Evolutionary conservation across 1,140 invertebrate species (phyloP), one percentile per base, ranked within the genome.

Genomic region (Elymnias hypermnestra): DNA sequence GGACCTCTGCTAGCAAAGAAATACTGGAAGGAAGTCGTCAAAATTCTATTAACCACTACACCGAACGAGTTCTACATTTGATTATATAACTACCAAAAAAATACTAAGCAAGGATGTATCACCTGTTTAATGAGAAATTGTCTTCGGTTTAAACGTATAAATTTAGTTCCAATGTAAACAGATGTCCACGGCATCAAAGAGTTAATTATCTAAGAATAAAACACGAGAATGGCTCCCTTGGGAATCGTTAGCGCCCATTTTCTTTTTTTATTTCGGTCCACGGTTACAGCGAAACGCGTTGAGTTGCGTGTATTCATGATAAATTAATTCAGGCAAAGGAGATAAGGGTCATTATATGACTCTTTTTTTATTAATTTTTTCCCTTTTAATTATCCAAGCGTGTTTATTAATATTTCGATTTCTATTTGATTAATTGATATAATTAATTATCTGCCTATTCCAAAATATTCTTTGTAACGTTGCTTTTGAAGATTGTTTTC

Each of bases 171-270:
- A 55, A 23, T 49, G 65, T 65, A 71, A 77, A 71, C 77, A 82
- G 66, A 72, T 82, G 77, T 79, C 71, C 50, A 59, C 54, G 31
- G 57, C 63, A 67, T 78, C 60, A 76, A 74, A 78, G 77, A 82
- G 73, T 77, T 82, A 82, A 82, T 78, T 82, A 82, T 71, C 72
- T 72, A 72, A 73, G 68, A 78, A 79, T 75, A 78, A 56, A 58
- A 67, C 50, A 50, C 56, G 49, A 55, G 58, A 68, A 75, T 69
- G 66, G 63, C 62, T 72, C 74, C 67, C 74, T 65, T 51, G 74
- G 72, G 74, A 78, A 75, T 56, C 26, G 35, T 44, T 41, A 54
- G 28, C 56, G 57, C 13, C 3, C 12, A 37, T 53, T 54, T 37
- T 18, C 61, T 71, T 57, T 63, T 69, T 51, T 57, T 45, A 33